Base-by-base conservation (phyloP, 2,888 invertebrate genomes). In the Platypus cylindrus region DNA sequence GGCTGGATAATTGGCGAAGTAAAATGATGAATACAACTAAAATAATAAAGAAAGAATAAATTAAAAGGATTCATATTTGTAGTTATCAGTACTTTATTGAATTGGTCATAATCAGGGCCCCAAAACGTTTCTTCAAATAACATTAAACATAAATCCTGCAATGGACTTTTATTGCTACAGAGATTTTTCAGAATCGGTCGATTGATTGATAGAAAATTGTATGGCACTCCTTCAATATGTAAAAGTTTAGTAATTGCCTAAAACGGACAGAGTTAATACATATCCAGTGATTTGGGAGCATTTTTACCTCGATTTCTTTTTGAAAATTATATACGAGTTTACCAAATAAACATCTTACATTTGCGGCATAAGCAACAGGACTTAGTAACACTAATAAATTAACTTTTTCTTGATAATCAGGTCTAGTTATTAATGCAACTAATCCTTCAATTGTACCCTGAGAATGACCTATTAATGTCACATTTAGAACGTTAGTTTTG, bases 381-480 rank as follows among this genome's bases (percentile, higher is more conserved):
- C 75, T 78, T 36, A 78, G 49, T 0, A 72, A 71, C 41, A 73
- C 70, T 71, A 73, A 73, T 0, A 70, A 62, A 30, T 65, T 64
- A 2, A 80, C 66, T 54, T 76, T 78, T 1, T 60, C 50, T 48
- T 74, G 74, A 45, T 75, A 77, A 22, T 70, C 67, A 0, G 77
- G 73, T 9, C 61, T 58, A 27, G 70, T 59, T 1, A 73, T 67
- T 14, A 64, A 64, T 69, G 76, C 65, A 1, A 75, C 72, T 49
- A 70, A 77, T 52, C 75, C 76, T 2, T 63, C 49, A 1, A 75
- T 74, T 0, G 75, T 71, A 3, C 83, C 85, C 45, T 45, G 38
- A 16, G 45, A 45, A 27, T 85, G 81, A 0, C 85, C 87, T 1
- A 82, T 60, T 3, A 25, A 9, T 18, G 35, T 35, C 2, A 35